Conservation (phyloP, 2,888 invertebrate genomes). For the Archaeoteleia sp. region DNA sequence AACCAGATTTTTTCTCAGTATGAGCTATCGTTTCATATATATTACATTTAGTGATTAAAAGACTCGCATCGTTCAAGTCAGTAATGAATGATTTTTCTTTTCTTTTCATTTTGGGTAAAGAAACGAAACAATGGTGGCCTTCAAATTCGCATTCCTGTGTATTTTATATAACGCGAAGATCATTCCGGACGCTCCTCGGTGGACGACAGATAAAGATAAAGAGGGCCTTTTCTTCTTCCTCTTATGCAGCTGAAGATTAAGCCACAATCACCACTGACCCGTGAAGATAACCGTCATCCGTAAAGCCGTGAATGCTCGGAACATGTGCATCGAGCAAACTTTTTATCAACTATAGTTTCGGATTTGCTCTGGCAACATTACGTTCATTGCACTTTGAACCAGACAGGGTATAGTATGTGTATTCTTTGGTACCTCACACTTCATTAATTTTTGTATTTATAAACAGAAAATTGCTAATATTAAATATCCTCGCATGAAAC, state of each 20-base stretch:
- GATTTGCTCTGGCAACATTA: slow-evolving; percentile 55
- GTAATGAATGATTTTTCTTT: no score
- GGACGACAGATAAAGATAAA: slow-evolving; percentile 70
- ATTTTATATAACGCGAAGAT: slow-evolving; percentile 31
- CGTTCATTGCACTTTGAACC: slow-evolving; percentile 67
- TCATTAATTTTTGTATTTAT: slow-evolving; percentile 18
- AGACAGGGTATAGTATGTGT: slow-evolving; percentile 26
- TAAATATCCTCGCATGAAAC: no score
- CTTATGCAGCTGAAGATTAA: slow-evolving; percentile 68
- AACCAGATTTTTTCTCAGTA: no score
- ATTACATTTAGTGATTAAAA: no score
- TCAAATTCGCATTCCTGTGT: slow-evolving; percentile 27
- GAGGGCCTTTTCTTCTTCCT: slow-evolving; percentile 61
- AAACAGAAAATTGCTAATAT: no score
- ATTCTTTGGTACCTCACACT: slow-evolving; percentile 30
- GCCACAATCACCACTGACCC: slow-evolving; percentile 70
- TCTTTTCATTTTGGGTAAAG: not conserved
- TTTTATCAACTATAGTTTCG: slow-evolving; percentile 69
- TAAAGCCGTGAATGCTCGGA: slow-evolving; percentile 60
- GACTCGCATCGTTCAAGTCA: no score
- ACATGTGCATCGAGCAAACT: slow-evolving; percentile 56
- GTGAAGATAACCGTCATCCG: slow-evolving; percentile 69
- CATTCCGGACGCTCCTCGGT: slow-evolving; percentile 53
- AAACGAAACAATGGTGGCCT: slow-evolving; percentile 4
- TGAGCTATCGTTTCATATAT: no score